phyloP scores from a whole-genome alignment of 1,140 invertebrate genomes.

The Habropoda laboriosa region DNA sequence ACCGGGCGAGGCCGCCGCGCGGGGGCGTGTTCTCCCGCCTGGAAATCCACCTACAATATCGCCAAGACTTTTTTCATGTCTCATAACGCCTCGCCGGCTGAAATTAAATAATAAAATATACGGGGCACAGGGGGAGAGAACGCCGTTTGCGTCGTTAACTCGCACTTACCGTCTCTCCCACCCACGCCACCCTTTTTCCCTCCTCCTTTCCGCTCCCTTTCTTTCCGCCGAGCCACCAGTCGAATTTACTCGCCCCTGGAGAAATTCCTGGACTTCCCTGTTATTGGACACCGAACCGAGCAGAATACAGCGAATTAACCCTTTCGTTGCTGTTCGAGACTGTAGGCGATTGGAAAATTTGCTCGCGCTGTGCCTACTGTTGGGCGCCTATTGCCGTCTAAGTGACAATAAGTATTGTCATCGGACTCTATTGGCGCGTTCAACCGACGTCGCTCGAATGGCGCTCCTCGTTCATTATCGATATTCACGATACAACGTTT shows the following conservation, averaged over 20 bases:
- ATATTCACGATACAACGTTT: no score
- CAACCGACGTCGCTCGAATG: no score
- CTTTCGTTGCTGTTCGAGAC: no score
- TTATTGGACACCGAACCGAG: no score
- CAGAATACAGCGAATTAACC: no score
- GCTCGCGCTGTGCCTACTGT: no score
- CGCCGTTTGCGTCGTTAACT: constrained; percentile 61
- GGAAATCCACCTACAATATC: constrained; percentile 81
- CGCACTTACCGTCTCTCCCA: constrained; percentile 32
- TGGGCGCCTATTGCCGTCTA: no score
- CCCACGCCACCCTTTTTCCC: no score
- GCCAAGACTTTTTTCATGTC: constrained; percentile 79
- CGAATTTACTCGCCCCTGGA: background rate
- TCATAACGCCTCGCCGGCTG: constrained; percentile 75
- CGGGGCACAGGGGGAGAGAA: constrained; percentile 46
- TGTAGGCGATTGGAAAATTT: no score
- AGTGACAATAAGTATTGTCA: no score
- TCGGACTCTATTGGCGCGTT: no score
- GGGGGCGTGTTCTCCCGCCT: constrained; percentile 61
- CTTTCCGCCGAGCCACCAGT: background rate
- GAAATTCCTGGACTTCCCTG: background rate
- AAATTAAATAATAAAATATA: constrained; percentile 83
- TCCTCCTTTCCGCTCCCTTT: background rate
- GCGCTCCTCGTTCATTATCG: no score
- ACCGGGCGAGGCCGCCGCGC: constrained; percentile 61